Evolutionary conservation across 2,888 invertebrate species (phyloP).

Genomic region (Rhagium mordax): DNA sequence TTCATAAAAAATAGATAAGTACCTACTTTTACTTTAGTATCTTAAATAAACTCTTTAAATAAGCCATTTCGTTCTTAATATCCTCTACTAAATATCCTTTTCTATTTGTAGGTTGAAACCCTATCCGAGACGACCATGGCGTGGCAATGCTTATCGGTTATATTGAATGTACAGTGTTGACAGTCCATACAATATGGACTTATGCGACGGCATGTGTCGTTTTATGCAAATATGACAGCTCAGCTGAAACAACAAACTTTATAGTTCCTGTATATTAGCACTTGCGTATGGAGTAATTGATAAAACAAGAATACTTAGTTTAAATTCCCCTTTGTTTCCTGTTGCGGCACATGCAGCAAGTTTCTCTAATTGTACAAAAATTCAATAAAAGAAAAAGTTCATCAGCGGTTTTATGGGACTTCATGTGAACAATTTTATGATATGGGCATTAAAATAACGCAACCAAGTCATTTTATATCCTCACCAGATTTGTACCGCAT

Average conservation of each 20-base stretch:
- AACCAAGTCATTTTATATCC: neutral
- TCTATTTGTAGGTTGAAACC: neutral
- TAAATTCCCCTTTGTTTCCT: constrained; percentile 18
- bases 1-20: no score
- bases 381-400: neutral
- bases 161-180: neutral
- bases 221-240: constrained; percentile 7
- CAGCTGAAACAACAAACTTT: constrained; percentile 18
- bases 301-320: constrained; percentile 11
- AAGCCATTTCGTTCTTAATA: no score
- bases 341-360: constrained; percentile 12
- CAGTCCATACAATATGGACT: neutral
- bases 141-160: neutral
- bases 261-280: constrained; percentile 17
- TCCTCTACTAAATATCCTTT: no score
- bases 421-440: neutral
- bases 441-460: neutral
- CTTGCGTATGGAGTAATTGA: constrained; percentile 15
- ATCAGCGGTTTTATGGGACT: neutral
- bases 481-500: neutral
- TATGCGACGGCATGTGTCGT: constrained; percentile 4
- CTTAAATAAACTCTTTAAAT: no score
- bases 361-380: constrained; percentile 13
- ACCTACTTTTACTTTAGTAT: no score
- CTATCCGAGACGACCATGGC: neutral